These are phyloP conservation scores for Drosophila parvula DNA, from an alignment of 1,140 invertebrate species.

Conservation along the genomic window DNA sequence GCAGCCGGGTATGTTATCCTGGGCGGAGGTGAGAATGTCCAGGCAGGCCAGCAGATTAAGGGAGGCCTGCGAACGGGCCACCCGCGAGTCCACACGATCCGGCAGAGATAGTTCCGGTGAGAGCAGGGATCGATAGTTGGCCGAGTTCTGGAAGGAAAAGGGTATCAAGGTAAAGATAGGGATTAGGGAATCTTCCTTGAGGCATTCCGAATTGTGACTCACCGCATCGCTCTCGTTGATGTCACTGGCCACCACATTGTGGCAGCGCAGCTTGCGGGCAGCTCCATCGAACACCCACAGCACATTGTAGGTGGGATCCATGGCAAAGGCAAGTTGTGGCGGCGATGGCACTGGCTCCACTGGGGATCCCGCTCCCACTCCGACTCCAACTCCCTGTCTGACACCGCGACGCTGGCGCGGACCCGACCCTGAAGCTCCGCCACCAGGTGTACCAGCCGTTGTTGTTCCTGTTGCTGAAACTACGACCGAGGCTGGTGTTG, in stretches of 20 bases:
- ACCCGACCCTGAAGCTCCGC: slow-evolving; percentile 11
- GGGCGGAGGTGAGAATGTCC: slow-evolving; percentile 93
- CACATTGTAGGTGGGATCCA: slow-evolving; percentile 95
- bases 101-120: slow-evolving; percentile 91
- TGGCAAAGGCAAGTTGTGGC: slow-evolving; percentile 77
- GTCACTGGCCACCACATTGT: slow-evolving; percentile 92
- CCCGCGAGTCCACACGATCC: slow-evolving; percentile 87
- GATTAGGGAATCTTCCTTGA: no score
- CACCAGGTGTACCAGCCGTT: slow-evolving; percentile 25
- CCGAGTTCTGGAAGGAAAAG: slow-evolving; percentile 56
- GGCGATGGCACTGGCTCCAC: slow-evolving; percentile 53
- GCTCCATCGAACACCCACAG: slow-evolving; percentile 92
- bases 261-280: slow-evolving; percentile 90
- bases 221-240: slow-evolving; percentile 73
- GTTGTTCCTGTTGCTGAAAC: not conserved
- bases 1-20: slow-evolving; percentile 87
- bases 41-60: slow-evolving; percentile 95
- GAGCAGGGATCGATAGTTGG: slow-evolving; percentile 74
- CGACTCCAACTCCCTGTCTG: not conserved
- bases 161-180: not conserved
- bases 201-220: not conserved
- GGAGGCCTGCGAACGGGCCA: slow-evolving; percentile 93
- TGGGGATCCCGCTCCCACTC: slow-evolving; percentile 14
- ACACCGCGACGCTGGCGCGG: slow-evolving; percentile 27
- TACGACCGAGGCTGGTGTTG: not conserved